A percentile compares a stretch with the other conserved stretches of the same genome.
Conservation (phyloP, 2,888 invertebrate species). For the Ormyrus labotus region DNA sequence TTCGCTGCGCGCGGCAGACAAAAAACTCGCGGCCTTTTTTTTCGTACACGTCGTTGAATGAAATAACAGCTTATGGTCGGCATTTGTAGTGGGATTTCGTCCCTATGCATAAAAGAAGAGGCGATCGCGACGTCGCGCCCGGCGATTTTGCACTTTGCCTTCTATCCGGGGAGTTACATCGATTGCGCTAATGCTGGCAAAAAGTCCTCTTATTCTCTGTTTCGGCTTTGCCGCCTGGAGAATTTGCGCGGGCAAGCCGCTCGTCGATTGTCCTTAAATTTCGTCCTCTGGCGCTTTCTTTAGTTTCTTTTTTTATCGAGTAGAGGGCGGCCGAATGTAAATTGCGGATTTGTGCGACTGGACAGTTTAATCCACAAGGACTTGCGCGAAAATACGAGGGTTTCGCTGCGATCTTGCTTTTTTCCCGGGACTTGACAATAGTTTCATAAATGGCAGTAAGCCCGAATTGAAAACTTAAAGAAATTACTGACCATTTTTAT, state of each 20-base stretch:
- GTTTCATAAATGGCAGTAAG: too few relatives aligned
- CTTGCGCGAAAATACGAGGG: neutral
- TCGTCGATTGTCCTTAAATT: constrained; percentile 36
- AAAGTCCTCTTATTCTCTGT: constrained; percentile 1
- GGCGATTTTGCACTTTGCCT: constrained; percentile 16
- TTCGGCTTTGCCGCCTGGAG: constrained; percentile 1
- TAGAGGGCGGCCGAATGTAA: constrained; percentile 15
- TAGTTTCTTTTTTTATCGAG: neutral
- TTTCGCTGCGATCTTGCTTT: neutral
- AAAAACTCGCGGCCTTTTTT: constrained; percentile 23
- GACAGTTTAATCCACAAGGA: constrained; percentile 13
- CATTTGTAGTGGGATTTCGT: constrained; percentile 47
- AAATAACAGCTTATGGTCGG: constrained; percentile 47
- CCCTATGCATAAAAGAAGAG: constrained; percentile 46
- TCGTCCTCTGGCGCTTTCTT: neutral
- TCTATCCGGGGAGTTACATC: constrained; percentile 9
- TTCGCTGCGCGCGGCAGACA: constrained; percentile 19
- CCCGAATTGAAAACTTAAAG: too few relatives aligned
- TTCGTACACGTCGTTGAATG: neutral
- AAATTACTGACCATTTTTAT: too few relatives aligned
- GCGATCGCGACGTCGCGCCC: constrained; percentile 2
- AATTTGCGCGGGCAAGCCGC: constrained; percentile 9
- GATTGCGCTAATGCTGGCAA: too few relatives aligned
- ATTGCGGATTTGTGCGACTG: constrained; percentile 18
- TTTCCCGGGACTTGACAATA: too few relatives aligned